phyloP scores from a whole-genome alignment of 2,888 invertebrate genomes.

The Rhodophaea formosa region DNA sequence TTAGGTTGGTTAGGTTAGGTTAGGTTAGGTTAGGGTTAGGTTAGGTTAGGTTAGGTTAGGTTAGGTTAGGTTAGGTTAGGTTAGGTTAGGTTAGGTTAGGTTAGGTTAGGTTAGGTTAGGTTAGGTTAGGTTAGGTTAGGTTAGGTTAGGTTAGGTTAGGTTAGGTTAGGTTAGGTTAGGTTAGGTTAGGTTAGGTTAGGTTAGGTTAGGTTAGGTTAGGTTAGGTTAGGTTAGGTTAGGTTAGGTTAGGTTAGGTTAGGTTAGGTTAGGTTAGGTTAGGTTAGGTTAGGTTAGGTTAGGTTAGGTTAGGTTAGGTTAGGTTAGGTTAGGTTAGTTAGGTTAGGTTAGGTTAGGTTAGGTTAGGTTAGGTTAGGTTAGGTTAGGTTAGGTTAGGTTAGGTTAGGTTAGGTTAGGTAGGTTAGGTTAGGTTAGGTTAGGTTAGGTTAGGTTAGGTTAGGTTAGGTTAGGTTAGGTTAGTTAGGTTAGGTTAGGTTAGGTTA shows the following conservation, averaged over 20 bases:
- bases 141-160: constrained; percentile 29
- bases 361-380: constrained; percentile 30
- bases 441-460: constrained; percentile 25
- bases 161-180: constrained; percentile 25
- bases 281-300: constrained; percentile 32
- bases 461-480: too few species aligned
- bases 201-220: constrained; percentile 29
- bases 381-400: constrained; percentile 30
- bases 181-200: constrained; percentile 30
- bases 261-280: constrained; percentile 32
- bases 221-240: constrained; percentile 35
- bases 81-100: constrained; percentile 31
- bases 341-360: constrained; percentile 28
- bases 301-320: constrained; percentile 32
- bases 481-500: too few species aligned
- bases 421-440: constrained; percentile 26
- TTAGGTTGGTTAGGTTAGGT: too few species aligned
- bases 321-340: constrained; percentile 32
- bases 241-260: constrained; percentile 33
- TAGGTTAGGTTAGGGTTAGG: constrained; percentile 25
- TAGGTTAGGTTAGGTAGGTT: constrained; percentile 27
- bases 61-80: constrained; percentile 33
- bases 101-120: constrained; percentile 32
- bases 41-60: constrained; percentile 34
- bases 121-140: constrained; percentile 31